Base-by-base conservation (phyloP, 1,140 invertebrate species). In the Mamestra configurata region DNA sequence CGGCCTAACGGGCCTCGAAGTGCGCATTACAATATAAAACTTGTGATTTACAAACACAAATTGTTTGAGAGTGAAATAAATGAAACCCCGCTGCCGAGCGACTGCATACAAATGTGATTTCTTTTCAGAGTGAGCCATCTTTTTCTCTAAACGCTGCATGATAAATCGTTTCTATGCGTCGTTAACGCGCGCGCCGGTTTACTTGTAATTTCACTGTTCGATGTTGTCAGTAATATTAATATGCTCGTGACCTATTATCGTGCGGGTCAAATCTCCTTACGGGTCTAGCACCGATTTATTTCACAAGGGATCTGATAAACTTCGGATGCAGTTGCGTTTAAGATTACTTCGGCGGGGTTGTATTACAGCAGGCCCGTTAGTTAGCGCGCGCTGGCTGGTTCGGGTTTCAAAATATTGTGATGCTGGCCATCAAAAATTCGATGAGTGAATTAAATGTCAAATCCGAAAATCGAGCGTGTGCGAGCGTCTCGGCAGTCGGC, bases 161-260 rank as follows among this genome's bases (percentile, higher is more conserved):
- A 94, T 94, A 86, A 90, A 94, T 93, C 72, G 91, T 89, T 90
- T 90, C 84, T 91, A 88, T 86, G 90, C 89, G 86, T 92, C 91
- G 92, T 92, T 93, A 92, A 88, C 88, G 89, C 87, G 86, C 88
- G 86, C 85, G 88, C 87, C 82, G 89, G 79, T 86, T 87, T 86
- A 87, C 88, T 89, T 89, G 87, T 92, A 91, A 92, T 92, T 91
- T 90, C 82, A 89, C 90, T 89, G 86, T 89, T 89, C 85, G 84
- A 92, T 89, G 88, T 91, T 93, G 90, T 89, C 88, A 88, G 91
- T 90, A 89, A 90, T 92, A 93, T 94, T 93, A 93, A 93, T 94
- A 92, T 90, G 86, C 86, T 86, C 72, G 85, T 90, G 91, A 93
- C 89, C 92, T 89, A 89, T 90, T 91, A 93, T 92, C 91, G 82